These are phyloP conservation scores for Montipora sp. DNA, from an alignment of 64 coral and sea anemone species.

Conservation along the genomic window DNA sequence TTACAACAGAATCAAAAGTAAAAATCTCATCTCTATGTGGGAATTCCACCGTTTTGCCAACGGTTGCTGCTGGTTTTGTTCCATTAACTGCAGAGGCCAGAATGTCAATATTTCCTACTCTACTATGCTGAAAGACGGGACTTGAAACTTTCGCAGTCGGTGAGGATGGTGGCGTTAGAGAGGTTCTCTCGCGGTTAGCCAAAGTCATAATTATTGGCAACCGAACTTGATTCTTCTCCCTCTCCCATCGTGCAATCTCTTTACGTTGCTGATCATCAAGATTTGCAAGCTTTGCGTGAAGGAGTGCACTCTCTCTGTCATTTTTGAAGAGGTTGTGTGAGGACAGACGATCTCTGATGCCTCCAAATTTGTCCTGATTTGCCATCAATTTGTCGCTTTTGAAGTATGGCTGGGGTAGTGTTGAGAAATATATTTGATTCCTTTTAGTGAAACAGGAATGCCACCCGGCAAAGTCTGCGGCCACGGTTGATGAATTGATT, in stretches of 20 bases:
- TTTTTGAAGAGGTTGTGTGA: background rate
- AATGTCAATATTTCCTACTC: background rate
- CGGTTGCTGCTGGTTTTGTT: background rate
- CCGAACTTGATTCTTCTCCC: conserved; percentile 28
- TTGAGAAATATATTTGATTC: too few species aligned
- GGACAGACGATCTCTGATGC: conserved; percentile 12
- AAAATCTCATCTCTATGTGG: background rate
- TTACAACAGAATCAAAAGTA: background rate
- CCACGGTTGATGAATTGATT: background rate
- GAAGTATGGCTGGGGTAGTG: too few species aligned
- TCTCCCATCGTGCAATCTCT: conserved; percentile 22
- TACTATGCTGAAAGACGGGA: background rate
- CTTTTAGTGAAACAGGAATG: conserved; percentile 31
- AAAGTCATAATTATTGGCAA: conserved; percentile 2
- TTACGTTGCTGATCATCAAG: conserved; percentile 17
- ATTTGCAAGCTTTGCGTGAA: conserved; percentile 15
- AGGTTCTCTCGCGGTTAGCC: background rate
- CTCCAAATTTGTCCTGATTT: background rate
- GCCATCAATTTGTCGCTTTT: background rate
- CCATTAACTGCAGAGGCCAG: background rate
- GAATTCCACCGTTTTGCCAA: background rate
- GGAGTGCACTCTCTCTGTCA: background rate
- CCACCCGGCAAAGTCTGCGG: background rate
- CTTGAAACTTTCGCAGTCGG: background rate
- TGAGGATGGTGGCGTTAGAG: conserved; percentile 6